Base-by-base conservation (phyloP, 2,888 invertebrate genomes). In the Hemaris fuciformis region DNA sequence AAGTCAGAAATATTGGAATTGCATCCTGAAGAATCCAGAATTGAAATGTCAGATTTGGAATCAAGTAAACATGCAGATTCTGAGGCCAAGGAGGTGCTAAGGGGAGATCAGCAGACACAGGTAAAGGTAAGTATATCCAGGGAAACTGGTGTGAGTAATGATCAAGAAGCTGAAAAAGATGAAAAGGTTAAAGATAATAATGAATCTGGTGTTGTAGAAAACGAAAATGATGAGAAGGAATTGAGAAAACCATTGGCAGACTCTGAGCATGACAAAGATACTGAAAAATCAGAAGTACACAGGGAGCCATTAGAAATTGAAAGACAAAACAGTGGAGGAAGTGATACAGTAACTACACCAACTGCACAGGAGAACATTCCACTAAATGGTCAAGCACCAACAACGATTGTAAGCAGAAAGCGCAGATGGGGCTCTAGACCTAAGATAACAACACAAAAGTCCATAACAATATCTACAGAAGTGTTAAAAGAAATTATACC, bases 391-490 rank as follows among this genome's bases (percentile, higher is more conserved):
- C 83, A 87, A 71, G 61, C 82, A 61, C 71, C 81, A 64, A 82
- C 86, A 48, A 75, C 83, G 63, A 81, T 85, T 56, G 76, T 87
- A 13, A 88, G 79, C 59, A 85, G 92, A 56, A 93, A 93, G 71
- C 72, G 93, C 63, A 83, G 88, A 66, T 93, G 93, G 93, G 93
- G 93, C 1, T 85, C 90, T 0, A 82, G 93, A 31, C 81, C 84
- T 43, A 94, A 94, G 77, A 73, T 91, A 1, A 85, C 93, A 38
- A 93, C 94, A 61, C 93, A 94, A 62, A 94, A 95, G 61, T 94
- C 95, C 23, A 91, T 96, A 65, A 94, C 95, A 34, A 96, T 96
- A 74, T 96, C 96, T 13, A 95, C 96, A 20, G 96, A 96, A 86
- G 93, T 96, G 41, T 87, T 96, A 2, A 96, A 96, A 85, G 94